Evolutionary conservation across 2,888 invertebrate genomes (phyloP), one percentile per base, ranked within the genome.

Genomic region (Cecidostiba fungosa): DNA sequence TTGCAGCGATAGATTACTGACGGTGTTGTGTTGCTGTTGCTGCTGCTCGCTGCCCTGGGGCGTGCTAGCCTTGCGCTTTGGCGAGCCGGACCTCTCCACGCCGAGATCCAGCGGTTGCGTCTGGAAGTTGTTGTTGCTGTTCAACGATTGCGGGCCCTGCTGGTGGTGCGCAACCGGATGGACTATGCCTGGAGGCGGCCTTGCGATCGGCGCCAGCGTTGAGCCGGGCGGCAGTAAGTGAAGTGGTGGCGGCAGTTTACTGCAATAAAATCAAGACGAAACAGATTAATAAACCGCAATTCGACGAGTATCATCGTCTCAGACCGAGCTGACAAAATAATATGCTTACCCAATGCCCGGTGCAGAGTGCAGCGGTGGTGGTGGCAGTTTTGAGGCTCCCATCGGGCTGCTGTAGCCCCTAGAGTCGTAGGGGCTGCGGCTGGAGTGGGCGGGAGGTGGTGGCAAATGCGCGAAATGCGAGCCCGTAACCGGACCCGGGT

Each of bases 51-150:
- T 97, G 81, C 87, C 80, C 72, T 86, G 86, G 0, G 95, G 95
- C 14, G 95, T 95, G 19, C 91, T 90, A 16, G 94, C 94, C 90
- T 96, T 96, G 77, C 96, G 94, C 90, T 96, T 95, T 0, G 96
- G 96, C 73, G 96, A 93, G 16, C 91, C 90, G 4, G 92, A 92
- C 84, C 93, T 90, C 88, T 93, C 93, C 47, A 96, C 95, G 59
- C 97, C 97, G 83, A 97, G 95, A 92, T 97, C 97, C 50, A 97
- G 94, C 16, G 97, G 97, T 91, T 97, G 97, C 84, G 96, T 96
- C 93, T 97, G 97, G 62, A 86, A 83, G 70, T 62, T 85, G 39
- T 77, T 85, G 59, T 2, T 47, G 29, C 66, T 32, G 4, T 26
- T 85, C 87, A 69, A 5, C 26, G 23, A 88, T 88, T 80, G 87